Evolutionary conservation across 2,113 vertebrate species (phyloP).

Genomic region (Arenaria interpres): DNA sequence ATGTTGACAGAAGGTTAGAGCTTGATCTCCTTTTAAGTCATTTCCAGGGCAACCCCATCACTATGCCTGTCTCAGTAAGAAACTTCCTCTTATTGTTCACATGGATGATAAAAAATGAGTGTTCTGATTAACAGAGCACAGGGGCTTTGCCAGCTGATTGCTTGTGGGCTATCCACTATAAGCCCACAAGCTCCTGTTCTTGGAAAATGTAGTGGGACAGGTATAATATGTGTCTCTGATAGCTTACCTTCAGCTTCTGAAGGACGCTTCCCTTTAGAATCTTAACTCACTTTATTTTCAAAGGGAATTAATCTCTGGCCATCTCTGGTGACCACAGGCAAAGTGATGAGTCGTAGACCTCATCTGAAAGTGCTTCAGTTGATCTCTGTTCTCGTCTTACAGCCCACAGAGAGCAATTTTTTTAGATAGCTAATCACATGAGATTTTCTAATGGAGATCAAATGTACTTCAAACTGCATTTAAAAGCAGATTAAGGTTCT

Average conservation of each 20-base stretch:
- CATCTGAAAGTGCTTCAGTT: not conserved
- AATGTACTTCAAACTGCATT: not conserved
- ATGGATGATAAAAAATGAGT: not conserved
- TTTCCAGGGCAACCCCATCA: not conserved
- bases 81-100: not conserved
- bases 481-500: not conserved
- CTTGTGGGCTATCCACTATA: not conserved
- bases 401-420: not conserved
- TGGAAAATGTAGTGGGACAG: not conserved
- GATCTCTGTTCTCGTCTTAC: not conserved
- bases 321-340: not conserved
- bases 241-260: not conserved
- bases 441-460: not conserved
- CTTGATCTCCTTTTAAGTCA: not conserved
- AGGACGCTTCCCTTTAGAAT: not conserved
- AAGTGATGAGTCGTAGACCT: not conserved
- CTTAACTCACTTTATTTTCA: not conserved
- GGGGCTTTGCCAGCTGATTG: not conserved
- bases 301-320: not conserved
- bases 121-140: not conserved
- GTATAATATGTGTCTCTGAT: not conserved
- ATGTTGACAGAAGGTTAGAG: not conserved
- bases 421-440: not conserved
- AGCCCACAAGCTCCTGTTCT: not conserved
- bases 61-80: not conserved